Conservation (phyloP, 2,888 invertebrate species). For the Stratiomys singularior region DNA sequence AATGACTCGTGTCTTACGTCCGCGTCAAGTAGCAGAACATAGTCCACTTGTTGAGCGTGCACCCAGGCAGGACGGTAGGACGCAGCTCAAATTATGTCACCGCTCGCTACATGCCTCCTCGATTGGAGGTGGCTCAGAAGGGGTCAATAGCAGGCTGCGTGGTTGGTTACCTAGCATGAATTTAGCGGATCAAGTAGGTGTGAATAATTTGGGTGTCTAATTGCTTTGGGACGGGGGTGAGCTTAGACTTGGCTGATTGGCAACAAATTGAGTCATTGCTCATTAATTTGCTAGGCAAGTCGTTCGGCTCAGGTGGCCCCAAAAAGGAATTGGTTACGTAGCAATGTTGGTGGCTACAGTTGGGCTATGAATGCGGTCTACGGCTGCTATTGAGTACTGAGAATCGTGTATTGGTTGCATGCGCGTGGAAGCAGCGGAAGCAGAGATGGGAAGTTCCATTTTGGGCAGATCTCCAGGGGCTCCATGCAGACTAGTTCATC, state of each 20-base stretch:
- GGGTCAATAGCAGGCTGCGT: not conserved
- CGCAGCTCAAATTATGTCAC: not conserved
- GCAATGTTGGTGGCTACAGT: not conserved
- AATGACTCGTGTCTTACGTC: not conserved
- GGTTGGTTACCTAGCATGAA: not conserved
- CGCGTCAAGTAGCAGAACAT: not conserved
- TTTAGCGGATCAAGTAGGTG: conserved; percentile 8
- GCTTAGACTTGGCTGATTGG: not conserved
- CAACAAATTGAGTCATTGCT: not conserved
- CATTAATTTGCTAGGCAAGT: conserved; percentile 2
- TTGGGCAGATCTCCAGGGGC: too few species aligned
- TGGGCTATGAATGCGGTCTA: not conserved
- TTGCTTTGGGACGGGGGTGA: not conserved
- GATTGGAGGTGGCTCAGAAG: not conserved
- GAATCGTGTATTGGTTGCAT: not conserved
- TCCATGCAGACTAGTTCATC: too few species aligned
- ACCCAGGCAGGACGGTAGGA: not conserved
- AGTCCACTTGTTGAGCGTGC: not conserved
- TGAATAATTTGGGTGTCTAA: conserved; percentile 2
- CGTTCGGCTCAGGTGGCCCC: not conserved
- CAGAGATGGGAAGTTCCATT: too few species aligned
- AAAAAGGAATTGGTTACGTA: not conserved
- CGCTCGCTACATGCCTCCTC: not conserved
- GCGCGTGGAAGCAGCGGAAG: not conserved
- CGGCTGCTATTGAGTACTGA: too few species aligned